A percentile compares a stretch with the other conserved stretches of the same genome.
Evolutionary conservation across 2,888 invertebrate species (phyloP).

Genomic region (Acrocera orbiculus): DNA sequence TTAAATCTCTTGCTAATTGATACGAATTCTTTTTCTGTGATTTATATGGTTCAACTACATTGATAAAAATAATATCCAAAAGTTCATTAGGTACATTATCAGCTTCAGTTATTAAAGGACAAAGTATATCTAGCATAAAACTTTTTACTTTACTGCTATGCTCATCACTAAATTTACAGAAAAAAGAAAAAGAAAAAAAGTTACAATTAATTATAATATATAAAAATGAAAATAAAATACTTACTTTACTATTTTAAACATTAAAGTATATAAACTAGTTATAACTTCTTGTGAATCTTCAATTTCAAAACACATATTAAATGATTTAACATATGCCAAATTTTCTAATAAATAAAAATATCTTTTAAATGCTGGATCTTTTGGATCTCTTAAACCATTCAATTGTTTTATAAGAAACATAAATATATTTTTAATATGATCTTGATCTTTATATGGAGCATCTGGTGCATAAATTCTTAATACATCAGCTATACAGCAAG

Average conservation of each 20-base stretch:
- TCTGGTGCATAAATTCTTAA: conserved; percentile 93
- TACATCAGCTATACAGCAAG: conserved; percentile 95
- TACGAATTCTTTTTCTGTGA: conserved; percentile 79
- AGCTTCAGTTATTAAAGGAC: conserved; percentile 86
- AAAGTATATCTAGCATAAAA: conserved; percentile 90
- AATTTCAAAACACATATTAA: conserved; percentile 96
- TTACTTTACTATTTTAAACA: conserved; percentile 94
- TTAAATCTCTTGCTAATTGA: conserved; percentile 75
- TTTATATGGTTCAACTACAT: conserved; percentile 88
- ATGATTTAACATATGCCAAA: conserved; percentile 91
- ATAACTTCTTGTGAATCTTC: conserved; percentile 97
- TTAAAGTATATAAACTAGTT: conserved; percentile 76
- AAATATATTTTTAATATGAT: conserved; percentile 82
- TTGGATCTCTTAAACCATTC: conserved; percentile 84
- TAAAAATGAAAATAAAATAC: conserved; percentile 22
- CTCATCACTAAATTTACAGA: conserved; percentile 52
- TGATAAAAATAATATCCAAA: conserved; percentile 80
- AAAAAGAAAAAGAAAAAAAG: conserved; percentile 2
- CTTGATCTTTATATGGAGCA: conserved; percentile 91
- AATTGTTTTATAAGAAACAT: conserved; percentile 87
- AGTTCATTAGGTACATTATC: conserved; percentile 89
- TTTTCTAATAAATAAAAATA: conserved; percentile 96
- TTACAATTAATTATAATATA: conserved; percentile 1
- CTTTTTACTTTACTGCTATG: conserved; percentile 92
- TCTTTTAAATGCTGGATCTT: conserved; percentile 91